A percentile compares a stretch with the other conserved stretches of the same genome.
phyloP scores from a whole-genome alignment of 37 sponge, comb jelly and placozoan species.

The Haliclona indistincta region DNA sequence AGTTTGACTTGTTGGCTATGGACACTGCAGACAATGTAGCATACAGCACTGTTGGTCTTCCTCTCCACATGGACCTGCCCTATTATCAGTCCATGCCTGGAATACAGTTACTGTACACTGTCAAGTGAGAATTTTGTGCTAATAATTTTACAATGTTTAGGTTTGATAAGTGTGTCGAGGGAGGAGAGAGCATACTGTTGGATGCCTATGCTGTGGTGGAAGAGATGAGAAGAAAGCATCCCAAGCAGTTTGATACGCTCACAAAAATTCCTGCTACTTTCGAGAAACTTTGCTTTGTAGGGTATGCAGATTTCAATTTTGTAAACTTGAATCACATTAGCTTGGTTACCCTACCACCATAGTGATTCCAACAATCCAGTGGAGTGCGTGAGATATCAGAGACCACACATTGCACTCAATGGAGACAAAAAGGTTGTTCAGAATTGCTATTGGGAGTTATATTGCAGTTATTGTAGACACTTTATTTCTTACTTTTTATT shows the following conservation, averaged over 20 bases:
- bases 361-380: slow-evolving; percentile 54
- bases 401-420: slow-evolving; percentile 62
- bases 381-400: slow-evolving; percentile 16
- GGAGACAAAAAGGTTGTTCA: slow-evolving; percentile 21
- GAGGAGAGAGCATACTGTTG: slow-evolving; percentile 63
- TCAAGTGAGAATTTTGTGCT: slow-evolving; percentile 27
- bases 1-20: no score
- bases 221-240: slow-evolving; percentile 42
- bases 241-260: slow-evolving; percentile 51
- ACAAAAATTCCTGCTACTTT: slow-evolving; percentile 70
- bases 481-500: not conserved
- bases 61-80: slow-evolving; percentile 52
- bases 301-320: slow-evolving; percentile 22
- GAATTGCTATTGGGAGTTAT: no score
- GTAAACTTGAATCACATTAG: not conserved
- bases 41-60: slow-evolving; percentile 26
- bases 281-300: slow-evolving; percentile 66
- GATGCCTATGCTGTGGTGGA: slow-evolving; percentile 57
- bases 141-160: slow-evolving; percentile 1
- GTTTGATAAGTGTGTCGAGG: slow-evolving; percentile 64
- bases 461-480: not conserved
- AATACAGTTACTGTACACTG: slow-evolving; percentile 60
- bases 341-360: not conserved
- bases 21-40: slow-evolving; percentile 68
- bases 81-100: slow-evolving; percentile 84